Evolutionary conservation across 2,888 invertebrate species (phyloP).

Genomic region (Pterostichus niger): DNA sequence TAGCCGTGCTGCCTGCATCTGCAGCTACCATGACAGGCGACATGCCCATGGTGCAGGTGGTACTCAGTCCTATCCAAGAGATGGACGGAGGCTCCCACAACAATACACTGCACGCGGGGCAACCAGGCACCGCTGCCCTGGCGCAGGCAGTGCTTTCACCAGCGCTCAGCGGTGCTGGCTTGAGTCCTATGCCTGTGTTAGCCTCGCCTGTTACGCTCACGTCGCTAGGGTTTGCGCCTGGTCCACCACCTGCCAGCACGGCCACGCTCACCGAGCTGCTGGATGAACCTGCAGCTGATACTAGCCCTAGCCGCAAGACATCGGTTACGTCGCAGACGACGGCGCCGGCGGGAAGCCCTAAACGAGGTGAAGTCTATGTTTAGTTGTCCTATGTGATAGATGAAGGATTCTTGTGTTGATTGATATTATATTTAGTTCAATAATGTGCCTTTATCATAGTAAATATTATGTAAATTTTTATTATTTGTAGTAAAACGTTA

Average conservation of each 20-base stretch:
- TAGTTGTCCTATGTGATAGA: conserved; percentile 69
- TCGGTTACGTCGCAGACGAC: conserved; percentile 76
- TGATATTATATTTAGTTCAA: conserved; percentile 24
- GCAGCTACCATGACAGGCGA: conserved; percentile 78
- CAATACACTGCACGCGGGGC: conserved; percentile 85
- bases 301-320: conserved; percentile 76
- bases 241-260: background rate
- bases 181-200: conserved; percentile 64
- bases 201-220: conserved; percentile 79
- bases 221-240: conserved; percentile 76
- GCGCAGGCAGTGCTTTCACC: conserved; percentile 89
- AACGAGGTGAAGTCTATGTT: conserved; percentile 81
- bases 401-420: background rate
- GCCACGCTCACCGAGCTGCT: conserved; percentile 70
- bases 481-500: conserved; percentile 6
- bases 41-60: conserved; percentile 87
- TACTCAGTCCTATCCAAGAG: conserved; percentile 91
- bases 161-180: conserved; percentile 77
- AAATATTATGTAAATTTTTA: too few relatives aligned
- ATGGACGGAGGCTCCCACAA: conserved; percentile 87
- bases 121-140: conserved; percentile 87
- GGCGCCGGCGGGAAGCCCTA: conserved; percentile 74
- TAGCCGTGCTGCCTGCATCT: conserved; percentile 78
- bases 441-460: conserved; percentile 23
- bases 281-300: conserved; percentile 45